Evolutionary conservation across 1,140 invertebrate species (phyloP), one percentile per base, ranked within the genome.

Genomic region (Drosophila arizonae): DNA sequence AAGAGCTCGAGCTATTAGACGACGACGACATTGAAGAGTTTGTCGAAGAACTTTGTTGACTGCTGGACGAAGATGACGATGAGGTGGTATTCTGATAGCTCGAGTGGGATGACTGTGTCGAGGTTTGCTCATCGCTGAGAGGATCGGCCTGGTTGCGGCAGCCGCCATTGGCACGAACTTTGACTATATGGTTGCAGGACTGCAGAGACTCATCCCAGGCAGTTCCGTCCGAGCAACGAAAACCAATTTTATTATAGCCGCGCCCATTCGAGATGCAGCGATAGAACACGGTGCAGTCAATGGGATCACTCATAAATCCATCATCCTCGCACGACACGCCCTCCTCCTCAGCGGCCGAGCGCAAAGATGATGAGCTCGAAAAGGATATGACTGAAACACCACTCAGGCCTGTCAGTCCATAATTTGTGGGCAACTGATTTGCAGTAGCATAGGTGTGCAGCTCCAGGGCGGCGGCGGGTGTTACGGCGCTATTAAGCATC

Each of bases 221-320:
- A 8, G 95, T 96, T 68, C 94, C 94, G 48, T 93, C 92, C 17
- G 94, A 94, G 85, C 95, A 96, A 10, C 92, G 93, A 91, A 95
- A 96, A 77, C 95, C 94, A 77, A 95, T 94, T 87, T 93, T 94
- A 56, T 92, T 93, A 71, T 93, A 95, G 60, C 93, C 93, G 15
- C 92, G 89, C 11, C 93, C 93, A 69, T 94, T 93, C 61, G 93
- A 93, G 17, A 96, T 95, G 91, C 96, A 97, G 91, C 95, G 94
- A 82, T 96, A 96, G 90, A 96, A 97, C 90, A 95, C 95, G 68
- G 92, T 94, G 82, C 96, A 97, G 84, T 97, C 94, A 69, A 93
- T 91, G 41, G 92, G 93, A 92, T 96, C 94, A 39, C 94, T 93
- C 71, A 95, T 92, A 91, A 95, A 96, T 74, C 95, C 96, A 92